These are phyloP conservation scores for Phallusia fumigata DNA, from an alignment of 23 tunicate genomes.

Conservation along the genomic window DNA sequence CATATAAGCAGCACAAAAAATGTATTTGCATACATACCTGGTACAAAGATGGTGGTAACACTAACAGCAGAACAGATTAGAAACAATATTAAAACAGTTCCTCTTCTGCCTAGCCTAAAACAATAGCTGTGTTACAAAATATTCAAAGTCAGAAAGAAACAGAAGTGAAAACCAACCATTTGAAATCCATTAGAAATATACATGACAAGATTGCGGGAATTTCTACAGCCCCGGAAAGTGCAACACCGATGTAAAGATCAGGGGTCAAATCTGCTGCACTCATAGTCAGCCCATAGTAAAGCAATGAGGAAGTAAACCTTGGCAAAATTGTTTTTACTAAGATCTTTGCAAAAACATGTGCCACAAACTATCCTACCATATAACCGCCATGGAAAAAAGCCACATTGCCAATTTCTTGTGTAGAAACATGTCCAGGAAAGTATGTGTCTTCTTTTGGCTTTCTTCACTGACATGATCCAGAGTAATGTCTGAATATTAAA, in stretches of 20 bases:
- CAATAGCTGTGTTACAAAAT: not conserved
- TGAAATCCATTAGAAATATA: conserved; percentile 51
- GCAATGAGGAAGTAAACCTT: conserved; percentile 79
- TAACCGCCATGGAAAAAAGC: conserved; percentile 24
- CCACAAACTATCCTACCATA: conserved; percentile 61
- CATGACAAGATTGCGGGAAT: conserved; percentile 48
- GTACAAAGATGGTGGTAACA: conserved; percentile 30
- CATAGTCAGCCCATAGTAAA: conserved; percentile 74
- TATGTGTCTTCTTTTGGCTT: conserved; percentile 36
- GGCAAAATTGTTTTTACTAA: not conserved
- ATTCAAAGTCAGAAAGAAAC: not conserved
- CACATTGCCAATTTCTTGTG: conserved; percentile 42
- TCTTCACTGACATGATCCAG: conserved; percentile 15
- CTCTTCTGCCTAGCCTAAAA: conserved; percentile 72
- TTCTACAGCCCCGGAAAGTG: conserved; percentile 70
- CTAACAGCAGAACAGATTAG: conserved; percentile 29
- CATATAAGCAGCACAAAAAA: not conserved
- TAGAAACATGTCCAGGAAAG: conserved; percentile 60
- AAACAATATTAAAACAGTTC: conserved; percentile 36
- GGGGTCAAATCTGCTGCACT: conserved; percentile 49
- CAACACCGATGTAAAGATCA: conserved; percentile 53
- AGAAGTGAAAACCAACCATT: conserved; percentile 22
- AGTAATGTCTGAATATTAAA: not conserved
- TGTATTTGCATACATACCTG: not conserved
- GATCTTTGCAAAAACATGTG: not conserved